phyloP scores from a whole-genome alignment of 2,888 invertebrate species.

The Drosophila greeni region DNA sequence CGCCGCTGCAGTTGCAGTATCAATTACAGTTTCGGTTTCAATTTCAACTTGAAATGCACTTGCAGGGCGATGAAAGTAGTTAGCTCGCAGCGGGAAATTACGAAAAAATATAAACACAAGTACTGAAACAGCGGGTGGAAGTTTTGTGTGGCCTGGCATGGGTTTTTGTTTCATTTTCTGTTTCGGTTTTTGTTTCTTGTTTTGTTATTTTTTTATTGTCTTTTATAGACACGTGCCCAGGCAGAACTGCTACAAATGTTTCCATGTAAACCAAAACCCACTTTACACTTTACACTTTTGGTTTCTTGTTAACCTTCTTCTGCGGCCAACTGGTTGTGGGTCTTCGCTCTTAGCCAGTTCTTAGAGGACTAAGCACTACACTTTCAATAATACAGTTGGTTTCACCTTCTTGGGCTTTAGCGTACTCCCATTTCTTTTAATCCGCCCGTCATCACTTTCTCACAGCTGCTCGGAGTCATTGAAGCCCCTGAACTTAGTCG shows the following conservation, averaged over 20 bases:
- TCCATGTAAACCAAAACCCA: conserved; percentile 19
- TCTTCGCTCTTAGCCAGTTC: conserved; percentile 49
- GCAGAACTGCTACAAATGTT: conserved; percentile 13
- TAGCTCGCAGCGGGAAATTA: conserved; percentile 16
- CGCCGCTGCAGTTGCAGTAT: conserved; percentile 26
- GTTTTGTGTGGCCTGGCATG: not conserved
- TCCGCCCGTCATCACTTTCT: conserved; percentile 31
- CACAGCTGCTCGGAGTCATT: conserved; percentile 13
- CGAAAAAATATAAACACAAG: conserved; percentile 17
- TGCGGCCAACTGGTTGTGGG: conserved; percentile 48
- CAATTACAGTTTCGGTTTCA: conserved; percentile 38
- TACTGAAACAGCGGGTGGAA: conserved; percentile 6
- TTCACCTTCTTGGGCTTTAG: conserved; percentile 22
- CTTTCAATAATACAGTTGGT: conserved; percentile 50
- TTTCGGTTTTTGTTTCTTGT: conserved; percentile 1
- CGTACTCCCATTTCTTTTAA: conserved; percentile 38
- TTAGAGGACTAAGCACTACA: conserved; percentile 39
- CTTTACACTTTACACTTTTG: conserved; percentile 3
- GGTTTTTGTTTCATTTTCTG: not conserved
- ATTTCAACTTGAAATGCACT: conserved; percentile 47
- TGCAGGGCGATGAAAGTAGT: conserved; percentile 39
- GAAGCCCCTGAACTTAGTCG: conserved; percentile 31
- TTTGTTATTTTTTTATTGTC: conserved; percentile 7
- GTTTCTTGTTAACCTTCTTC: conserved; percentile 26
- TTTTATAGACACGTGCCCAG: conserved; percentile 28